These are phyloP conservation scores for Scartelaos histophorus DNA, from an alignment of 2,113 vertebrate species.

Conservation along the genomic window DNA sequence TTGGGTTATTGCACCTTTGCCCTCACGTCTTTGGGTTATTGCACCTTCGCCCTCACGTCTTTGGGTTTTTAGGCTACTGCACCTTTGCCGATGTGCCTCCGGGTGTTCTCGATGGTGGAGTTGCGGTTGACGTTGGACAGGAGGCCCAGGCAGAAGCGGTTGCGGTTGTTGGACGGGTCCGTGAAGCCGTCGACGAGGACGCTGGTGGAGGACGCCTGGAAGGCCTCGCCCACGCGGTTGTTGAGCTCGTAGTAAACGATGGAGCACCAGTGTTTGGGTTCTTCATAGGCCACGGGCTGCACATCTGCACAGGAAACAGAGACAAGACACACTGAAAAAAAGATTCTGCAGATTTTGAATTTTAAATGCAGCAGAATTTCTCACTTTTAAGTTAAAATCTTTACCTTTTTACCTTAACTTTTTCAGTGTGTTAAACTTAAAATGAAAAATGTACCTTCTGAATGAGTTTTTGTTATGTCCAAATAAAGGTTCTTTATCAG, in stretches of 20 bases:
- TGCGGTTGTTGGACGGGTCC: constrained; percentile 98
- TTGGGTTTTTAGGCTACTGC: constrained; percentile 5
- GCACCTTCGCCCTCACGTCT: constrained; percentile 84
- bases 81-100: constrained; percentile 98
- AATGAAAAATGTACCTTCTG: no score
- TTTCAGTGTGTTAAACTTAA: no score
- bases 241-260: constrained; percentile 99
- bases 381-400: no score
- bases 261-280: constrained; percentile 98
- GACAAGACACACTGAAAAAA: constrained; percentile 27
- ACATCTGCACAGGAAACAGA: constrained; percentile 84
- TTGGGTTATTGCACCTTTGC: constrained; percentile 83
- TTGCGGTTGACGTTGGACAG: constrained; percentile 98
- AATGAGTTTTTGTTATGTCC: no score
- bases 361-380: constrained; percentile 7
- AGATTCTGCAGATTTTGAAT: constrained; percentile 7
- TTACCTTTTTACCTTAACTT: no score
- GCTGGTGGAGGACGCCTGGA: constrained; percentile 96
- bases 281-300: constrained; percentile 95
- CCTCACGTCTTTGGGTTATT: constrained; percentile 38
- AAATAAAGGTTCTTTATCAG: no score
- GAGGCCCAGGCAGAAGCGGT: constrained; percentile 97
- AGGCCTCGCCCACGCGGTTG: constrained; percentile 95
- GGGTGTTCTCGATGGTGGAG: constrained; percentile 98
- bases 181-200: constrained; percentile 98